Percentiles rank a stretch among this genome's conserved stretches.
Conservation (phyloP, 2,888 invertebrate species). For the Dermolepida albohirtum region DNA sequence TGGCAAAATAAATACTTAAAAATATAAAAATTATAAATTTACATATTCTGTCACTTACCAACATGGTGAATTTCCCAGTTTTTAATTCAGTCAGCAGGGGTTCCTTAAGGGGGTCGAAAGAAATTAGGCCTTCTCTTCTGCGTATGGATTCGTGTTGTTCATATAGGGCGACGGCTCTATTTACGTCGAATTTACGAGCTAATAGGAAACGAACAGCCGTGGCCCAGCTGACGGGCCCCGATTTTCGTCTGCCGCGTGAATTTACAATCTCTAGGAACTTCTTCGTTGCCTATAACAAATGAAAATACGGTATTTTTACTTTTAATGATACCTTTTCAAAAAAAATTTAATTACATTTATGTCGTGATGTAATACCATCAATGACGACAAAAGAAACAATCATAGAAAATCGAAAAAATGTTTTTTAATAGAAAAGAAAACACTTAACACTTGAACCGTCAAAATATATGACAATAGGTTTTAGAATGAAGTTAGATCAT, state of each 20-base stretch:
- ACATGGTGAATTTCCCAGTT: constrained; percentile 95
- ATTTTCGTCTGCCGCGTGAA: constrained; percentile 68
- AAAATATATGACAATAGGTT: too few species aligned
- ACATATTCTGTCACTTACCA: too few species aligned
- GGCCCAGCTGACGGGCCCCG: constrained; percentile 78
- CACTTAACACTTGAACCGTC: too few species aligned
- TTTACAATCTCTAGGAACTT: constrained; percentile 85
- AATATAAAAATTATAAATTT: too few species aligned
- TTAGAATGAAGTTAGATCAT: too few species aligned
- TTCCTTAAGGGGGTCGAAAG: constrained; percentile 85
- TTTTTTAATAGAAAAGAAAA: too few species aligned
- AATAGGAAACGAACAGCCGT: constrained; percentile 94
- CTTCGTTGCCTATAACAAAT: constrained; percentile 78
- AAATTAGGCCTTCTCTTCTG: constrained; percentile 84
- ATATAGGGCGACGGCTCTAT: constrained; percentile 90
- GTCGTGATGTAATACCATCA: too few species aligned
- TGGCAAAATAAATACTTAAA: too few species aligned
- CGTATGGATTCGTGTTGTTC: constrained; percentile 93
- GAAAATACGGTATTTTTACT: neutral
- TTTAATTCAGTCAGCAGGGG: constrained; percentile 87
- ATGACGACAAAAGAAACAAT: too few species aligned
- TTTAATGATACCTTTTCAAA: too few species aligned
- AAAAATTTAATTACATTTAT: too few species aligned
- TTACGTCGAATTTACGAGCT: constrained; percentile 95
- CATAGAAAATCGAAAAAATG: too few species aligned